Base-by-base conservation (phyloP, 2,797 vertebrate genomes). In the Tinamus major region DNA sequence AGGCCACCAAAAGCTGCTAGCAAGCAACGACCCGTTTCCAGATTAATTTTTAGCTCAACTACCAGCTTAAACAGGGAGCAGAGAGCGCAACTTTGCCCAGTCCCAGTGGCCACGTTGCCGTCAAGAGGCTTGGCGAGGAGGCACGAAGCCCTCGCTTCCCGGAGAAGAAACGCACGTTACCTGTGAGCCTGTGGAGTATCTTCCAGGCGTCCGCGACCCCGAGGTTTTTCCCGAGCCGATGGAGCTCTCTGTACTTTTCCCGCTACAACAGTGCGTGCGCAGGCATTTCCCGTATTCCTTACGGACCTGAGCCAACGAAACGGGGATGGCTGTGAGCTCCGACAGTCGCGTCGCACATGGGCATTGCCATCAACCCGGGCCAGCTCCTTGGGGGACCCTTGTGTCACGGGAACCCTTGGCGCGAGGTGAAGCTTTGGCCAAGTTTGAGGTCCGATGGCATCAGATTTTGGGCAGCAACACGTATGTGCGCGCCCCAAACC, bases 251-350 rank as follows among this genome's bases (percentile, higher is more conserved):
- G 99, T 98, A 94, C 98, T 99, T 97, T 99, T 99, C 29, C 98
- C 98, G 35, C 98, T 99, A 98, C 99, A 99, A 96, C 99, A 99
- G 91, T 99, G 99, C 0, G 99, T 99, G 33, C 99, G 98, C 85
- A 99, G 98, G 78, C 99, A 99, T 97, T 99, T 99, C 42, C 99
- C 99, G 3, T 99, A 99, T 95, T 99, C 99, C 96, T 99, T 99
- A 65, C 99, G 99, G 77, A 99, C 99, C 99, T 99, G 55, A 85
- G 74, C 6, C 88, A 97, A 95, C 77, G 76, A 96, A 96, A 97
- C 31, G 61, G 79, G 7, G 48, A 84, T 1, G 17, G 82, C 3
- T 15, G n/a, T 98, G 90, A 98, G 74, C 3, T 91, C 72, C 78
- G 70, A 29, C 24, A 76, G n/a, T 48, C 17, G 20, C 20, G 23